phyloP scores from a whole-genome alignment of 2,797 vertebrate genomes.

The Arvicola amphibius region DNA sequence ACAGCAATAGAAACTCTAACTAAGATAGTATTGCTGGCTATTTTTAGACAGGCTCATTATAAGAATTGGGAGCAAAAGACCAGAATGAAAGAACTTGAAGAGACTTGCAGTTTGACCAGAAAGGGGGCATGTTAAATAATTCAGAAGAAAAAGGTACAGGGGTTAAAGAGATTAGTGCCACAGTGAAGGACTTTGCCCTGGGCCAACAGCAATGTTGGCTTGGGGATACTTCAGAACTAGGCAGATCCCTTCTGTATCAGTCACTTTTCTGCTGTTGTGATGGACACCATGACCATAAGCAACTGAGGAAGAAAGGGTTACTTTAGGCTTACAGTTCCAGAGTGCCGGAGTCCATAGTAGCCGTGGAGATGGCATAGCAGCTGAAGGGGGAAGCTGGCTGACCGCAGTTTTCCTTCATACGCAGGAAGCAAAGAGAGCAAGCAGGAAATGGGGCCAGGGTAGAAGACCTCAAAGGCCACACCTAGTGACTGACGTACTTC shows the following conservation, averaged over 20 bases:
- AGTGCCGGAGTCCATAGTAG: neutral
- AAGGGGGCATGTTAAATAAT: neutral
- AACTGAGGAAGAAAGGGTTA: neutral
- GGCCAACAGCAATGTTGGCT: neutral
- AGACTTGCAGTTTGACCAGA: neutral
- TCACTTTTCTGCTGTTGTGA: neutral
- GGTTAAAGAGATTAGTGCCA: neutral
- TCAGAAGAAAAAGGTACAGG: neutral
- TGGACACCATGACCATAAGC: neutral
- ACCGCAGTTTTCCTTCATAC: neutral
- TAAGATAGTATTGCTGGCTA: neutral
- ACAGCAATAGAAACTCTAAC: neutral
- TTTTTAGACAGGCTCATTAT: neutral
- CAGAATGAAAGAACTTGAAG: neutral
- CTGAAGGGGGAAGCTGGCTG: neutral
- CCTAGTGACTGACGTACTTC: neutral
- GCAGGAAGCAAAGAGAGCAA: neutral
- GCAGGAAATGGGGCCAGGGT: neutral
- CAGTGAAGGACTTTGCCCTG: neutral
- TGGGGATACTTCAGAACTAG: neutral
- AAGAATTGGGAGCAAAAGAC: neutral
- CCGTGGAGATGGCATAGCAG: neutral
- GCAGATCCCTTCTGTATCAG: neutral
- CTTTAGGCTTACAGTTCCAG: neutral
- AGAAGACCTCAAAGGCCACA: neutral